Evolutionary conservation across 2,113 vertebrate genomes (phyloP), one percentile per base, ranked within the genome.

Genomic region (Pungitius pungitius): DNA sequence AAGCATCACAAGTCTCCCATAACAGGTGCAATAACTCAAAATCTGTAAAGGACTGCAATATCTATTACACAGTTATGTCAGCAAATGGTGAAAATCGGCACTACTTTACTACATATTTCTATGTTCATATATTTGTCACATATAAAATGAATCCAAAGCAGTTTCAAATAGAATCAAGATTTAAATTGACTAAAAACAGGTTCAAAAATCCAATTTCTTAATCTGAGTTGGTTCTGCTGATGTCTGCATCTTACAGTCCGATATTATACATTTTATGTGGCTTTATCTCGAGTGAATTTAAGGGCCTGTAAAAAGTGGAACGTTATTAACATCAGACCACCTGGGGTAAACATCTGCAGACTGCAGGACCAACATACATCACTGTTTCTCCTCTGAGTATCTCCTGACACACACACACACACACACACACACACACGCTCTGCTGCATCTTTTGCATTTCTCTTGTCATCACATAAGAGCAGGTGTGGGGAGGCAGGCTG

Each of bases 301-400:
- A 81, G 80, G 76, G 82, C 81, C 78, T 78, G 78, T 87, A 82
- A 89, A 89, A 80, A 79, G 54, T 71, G 67, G 74, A 78, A 83
- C 33, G 75, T 78, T 87, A 83, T 85, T 86, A 77, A 71, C 58
- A 20, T 85, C 74, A 79, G 84, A 89, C 85, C 89, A 89, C 84
- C 89, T 87, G 89, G 85, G 84, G 84, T 77, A 74, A 89, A 87
- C 89, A 91, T 89, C 88, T 90, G 88, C 88, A 89, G 81, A 83
- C 74, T 84, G 78, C 57, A 82, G 33, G 68, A 61, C 82, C 69
- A 78, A 69, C 85, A 87, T 72, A 72, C 82, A 86, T 85, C 81
- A 85, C 65, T 61, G 83, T 55, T 82, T 39, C 43, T 64, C 72
- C 37, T 47, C 69, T 57, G 66, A 39, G 40, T 75, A 66, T 81